phyloP scores from a whole-genome alignment of 1,140 invertebrate species.

The Macrosteles quadrilineatus region DNA sequence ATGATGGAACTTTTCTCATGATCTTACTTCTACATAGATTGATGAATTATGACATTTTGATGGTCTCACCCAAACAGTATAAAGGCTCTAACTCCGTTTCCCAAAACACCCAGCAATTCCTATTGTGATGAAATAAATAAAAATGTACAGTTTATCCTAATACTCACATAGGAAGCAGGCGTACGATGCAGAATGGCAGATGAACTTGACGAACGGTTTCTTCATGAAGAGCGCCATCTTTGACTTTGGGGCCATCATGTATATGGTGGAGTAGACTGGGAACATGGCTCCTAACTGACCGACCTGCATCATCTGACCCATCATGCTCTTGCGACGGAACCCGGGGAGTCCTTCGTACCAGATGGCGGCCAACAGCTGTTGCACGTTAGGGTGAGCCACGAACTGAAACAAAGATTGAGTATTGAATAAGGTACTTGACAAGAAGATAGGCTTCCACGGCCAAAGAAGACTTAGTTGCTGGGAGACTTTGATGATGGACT shows the following conservation, averaged over 20 bases:
- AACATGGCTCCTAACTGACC: conserved; percentile 79
- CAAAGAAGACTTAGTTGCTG: no score
- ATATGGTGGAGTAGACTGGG: conserved; percentile 80
- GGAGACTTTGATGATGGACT: no score
- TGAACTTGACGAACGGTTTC: conserved; percentile 94
- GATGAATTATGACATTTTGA: no score
- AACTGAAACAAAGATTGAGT: conserved; percentile 69
- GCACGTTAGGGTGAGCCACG: conserved; percentile 90
- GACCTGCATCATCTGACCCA: conserved; percentile 76
- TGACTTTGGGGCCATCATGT: conserved; percentile 81
- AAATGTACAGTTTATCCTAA: no score
- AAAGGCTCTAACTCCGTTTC: no score
- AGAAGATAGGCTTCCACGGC: no score
- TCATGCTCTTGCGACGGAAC: conserved; percentile 75
- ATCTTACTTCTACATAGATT: no score
- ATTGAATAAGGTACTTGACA: no score
- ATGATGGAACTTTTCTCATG: no score
- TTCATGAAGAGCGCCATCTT: conserved; percentile 81
- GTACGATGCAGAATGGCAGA: conserved; percentile 87
- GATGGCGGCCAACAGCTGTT: conserved; percentile 85
- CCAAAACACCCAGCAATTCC: no score
- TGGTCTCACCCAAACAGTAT: no score
- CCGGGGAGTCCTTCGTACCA: conserved; percentile 92
- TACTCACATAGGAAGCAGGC: conserved; percentile 83
- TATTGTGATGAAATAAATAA: no score